A percentile compares a stretch with the other conserved stretches of the same genome.
These are phyloP conservation scores for Carassius auratus DNA, from an alignment of 2,113 vertebrate species.

Conservation along the genomic window DNA sequence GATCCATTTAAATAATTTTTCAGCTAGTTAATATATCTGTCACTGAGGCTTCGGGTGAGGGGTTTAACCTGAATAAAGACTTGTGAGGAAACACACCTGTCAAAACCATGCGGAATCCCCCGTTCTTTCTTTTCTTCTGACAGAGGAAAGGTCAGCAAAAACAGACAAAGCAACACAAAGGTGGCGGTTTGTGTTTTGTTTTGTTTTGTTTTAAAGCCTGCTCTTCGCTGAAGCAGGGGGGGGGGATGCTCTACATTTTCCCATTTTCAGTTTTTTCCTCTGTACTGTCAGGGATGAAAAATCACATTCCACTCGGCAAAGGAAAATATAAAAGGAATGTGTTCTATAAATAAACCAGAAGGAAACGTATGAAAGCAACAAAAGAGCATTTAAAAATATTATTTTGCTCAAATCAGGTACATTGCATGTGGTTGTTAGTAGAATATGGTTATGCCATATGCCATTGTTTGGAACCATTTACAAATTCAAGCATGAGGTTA, in stretches of 20 bases:
- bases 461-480: constrained; percentile 22
- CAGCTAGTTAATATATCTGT: neutral
- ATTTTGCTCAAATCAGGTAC: neutral
- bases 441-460: neutral
- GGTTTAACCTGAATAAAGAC: neutral
- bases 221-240: neutral
- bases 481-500: constrained; percentile 50
- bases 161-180: constrained; percentile 46
- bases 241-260: no score
- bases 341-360: constrained; percentile 48
- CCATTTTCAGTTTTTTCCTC: constrained; percentile 25
- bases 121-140: constrained; percentile 52
- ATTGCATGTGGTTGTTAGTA: neutral
- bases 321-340: constrained; percentile 42
- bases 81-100: constrained; percentile 37
- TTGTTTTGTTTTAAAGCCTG: constrained; percentile 37
- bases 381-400: constrained; percentile 6
- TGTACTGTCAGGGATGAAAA: constrained; percentile 50
- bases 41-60: neutral
- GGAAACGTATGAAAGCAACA: neutral
- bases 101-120: constrained; percentile 5
- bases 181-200: constrained; percentile 35
- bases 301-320: constrained; percentile 42
- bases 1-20: no score
- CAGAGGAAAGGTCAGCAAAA: constrained; percentile 62